Evolutionary conservation across 1,140 invertebrate genomes (phyloP).

Genomic region (Tetraneura akinire): DNA sequence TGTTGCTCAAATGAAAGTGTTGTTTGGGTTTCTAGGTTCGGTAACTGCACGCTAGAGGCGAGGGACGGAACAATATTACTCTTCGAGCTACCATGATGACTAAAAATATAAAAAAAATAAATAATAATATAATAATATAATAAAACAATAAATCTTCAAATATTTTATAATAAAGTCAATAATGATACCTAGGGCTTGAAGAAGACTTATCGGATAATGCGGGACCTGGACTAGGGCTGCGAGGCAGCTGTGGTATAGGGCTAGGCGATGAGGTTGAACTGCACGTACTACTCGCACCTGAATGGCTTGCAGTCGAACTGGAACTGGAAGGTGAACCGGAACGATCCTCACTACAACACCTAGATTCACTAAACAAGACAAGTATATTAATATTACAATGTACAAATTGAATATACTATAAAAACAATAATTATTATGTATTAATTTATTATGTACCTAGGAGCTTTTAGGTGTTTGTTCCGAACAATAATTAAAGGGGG

Average conservation of each 20-base stretch:
- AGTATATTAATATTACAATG: background rate
- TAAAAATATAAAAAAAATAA: conserved; percentile 48
- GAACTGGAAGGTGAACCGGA: conserved; percentile 62
- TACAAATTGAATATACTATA: background rate
- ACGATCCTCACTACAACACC: conserved; percentile 53
- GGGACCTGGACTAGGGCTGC: conserved; percentile 38
- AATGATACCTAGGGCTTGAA: conserved; percentile 35
- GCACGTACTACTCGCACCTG: conserved; percentile 52
- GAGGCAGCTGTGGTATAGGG: conserved; percentile 24
- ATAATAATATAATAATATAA: conserved; percentile 4
- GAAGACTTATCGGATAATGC: conserved; percentile 50
- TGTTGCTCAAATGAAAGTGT: conserved; percentile 66
- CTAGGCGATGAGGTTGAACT: conserved; percentile 51
- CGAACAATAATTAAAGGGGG: conserved; percentile 55
- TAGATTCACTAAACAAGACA: conserved; percentile 57
- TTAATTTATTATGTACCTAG: conserved; percentile 22
- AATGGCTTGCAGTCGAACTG: conserved; percentile 60
- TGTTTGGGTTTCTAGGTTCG: conserved; percentile 16
- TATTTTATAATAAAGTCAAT: background rate
- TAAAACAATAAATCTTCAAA: background rate
- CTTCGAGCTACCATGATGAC: conserved; percentile 54
- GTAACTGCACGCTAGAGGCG: conserved; percentile 56
- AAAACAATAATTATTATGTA: background rate
- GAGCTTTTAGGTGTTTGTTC: conserved; percentile 62
- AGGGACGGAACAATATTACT: conserved; percentile 58